phyloP scores from a whole-genome alignment of 1,140 invertebrate genomes.

The Pseudachorutes palmiensis region DNA sequence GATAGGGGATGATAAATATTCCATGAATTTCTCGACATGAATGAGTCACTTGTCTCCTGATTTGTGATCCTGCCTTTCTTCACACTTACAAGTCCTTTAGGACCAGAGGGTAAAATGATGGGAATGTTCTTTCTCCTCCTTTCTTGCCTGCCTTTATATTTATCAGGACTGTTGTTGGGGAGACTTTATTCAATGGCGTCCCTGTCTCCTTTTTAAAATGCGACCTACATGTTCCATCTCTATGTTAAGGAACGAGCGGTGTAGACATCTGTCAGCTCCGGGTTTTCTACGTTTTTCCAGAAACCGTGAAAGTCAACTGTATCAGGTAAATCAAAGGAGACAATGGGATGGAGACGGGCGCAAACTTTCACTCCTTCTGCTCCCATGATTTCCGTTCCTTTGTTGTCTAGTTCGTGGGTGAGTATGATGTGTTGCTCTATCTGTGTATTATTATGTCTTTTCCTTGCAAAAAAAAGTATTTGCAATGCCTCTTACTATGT shows the following conservation, averaged over 20 bases:
- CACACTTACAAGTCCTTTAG: too few species aligned
- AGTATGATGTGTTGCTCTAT: too few species aligned
- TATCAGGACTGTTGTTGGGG: too few species aligned
- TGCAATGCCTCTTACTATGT: too few species aligned
- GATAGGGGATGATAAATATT: too few species aligned
- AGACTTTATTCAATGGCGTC: background rate
- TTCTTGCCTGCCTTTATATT: too few species aligned
- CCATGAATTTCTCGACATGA: background rate
- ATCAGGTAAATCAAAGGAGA: background rate
- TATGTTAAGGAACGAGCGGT: background rate
- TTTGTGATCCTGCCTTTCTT: background rate
- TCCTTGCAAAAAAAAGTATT: too few species aligned
- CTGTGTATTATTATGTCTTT: too few species aligned
- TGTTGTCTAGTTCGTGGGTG: too few species aligned
- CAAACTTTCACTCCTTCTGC: background rate
- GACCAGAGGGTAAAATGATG: too few species aligned
- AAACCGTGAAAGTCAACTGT: background rate
- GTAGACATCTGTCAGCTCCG: background rate
- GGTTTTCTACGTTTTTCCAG: background rate
- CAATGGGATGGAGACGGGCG: too few species aligned
- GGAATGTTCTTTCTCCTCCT: too few species aligned
- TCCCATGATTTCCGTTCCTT: background rate
- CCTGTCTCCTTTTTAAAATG: background rate
- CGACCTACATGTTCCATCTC: background rate
- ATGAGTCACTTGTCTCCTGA: background rate